Conservation (phyloP, 2,113 vertebrate genomes). For the Clupea harengus region DNA sequence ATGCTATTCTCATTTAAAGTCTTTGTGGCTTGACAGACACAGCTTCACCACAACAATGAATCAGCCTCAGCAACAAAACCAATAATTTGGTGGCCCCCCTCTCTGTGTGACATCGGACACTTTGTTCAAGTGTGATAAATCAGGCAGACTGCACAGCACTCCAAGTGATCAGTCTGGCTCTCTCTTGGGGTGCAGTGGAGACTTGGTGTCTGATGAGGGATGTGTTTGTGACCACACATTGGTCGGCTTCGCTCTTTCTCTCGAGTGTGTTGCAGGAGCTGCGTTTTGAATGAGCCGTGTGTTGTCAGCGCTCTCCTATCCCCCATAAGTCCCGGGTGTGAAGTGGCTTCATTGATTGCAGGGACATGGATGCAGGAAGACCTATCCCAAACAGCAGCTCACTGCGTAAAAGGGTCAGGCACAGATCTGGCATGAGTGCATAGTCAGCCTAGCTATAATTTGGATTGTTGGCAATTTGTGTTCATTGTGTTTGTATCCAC, state of each 20-base stretch:
- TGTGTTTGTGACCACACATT: background rate
- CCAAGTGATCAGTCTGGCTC: background rate
- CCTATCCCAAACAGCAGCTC: background rate
- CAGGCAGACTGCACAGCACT: background rate
- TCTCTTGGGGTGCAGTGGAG: background rate
- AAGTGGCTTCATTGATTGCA: constrained; percentile 15
- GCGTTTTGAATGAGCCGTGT: background rate
- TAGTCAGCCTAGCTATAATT: background rate
- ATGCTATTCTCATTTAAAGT: background rate
- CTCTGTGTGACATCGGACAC: background rate
- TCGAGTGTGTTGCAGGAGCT: background rate
- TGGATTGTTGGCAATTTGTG: background rate
- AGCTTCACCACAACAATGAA: background rate
- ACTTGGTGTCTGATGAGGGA: background rate
- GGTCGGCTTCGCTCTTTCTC: background rate
- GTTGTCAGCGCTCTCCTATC: background rate
- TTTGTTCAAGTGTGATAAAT: constrained; percentile 4
- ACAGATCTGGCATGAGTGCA: background rate
- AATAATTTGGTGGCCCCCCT: background rate
- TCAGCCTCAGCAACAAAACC: background rate
- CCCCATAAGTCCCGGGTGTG: background rate
- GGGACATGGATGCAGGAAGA: background rate
- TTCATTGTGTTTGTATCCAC: background rate
- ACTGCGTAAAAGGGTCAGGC: background rate
- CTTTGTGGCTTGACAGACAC: background rate